Evolutionary conservation across 2,113 vertebrate species (phyloP), one percentile per base, ranked within the genome.

Genomic region (Nesoenas mayeri): DNA sequence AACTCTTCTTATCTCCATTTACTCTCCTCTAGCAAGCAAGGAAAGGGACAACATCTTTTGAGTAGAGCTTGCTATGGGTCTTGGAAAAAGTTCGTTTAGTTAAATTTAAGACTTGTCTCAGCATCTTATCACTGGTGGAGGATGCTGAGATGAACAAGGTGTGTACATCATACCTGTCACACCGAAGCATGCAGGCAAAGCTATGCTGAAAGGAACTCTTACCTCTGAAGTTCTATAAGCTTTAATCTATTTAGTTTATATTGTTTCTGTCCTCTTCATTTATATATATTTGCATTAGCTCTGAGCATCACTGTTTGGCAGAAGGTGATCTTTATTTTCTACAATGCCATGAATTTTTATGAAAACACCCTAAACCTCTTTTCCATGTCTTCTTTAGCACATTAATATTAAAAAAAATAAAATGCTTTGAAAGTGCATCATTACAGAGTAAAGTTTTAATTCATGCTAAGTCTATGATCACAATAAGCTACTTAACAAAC

Each of bases 391-490:
- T 96, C 78, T 80, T 92, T 58, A 88, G 54, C 61, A 80, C 74
- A 79, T 13, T 8, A 96, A 89, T 83, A 79, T 85, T 77, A 91
- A 36, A 64, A 5, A 91, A 36, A 64, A 5, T n/a, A 12, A 85
- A 95, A 94, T 75, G 47, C 58, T 95, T 96, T 66, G 85, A 93
- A 94, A 95, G 84, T 65, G 26, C n/a, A 67, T 70, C 56, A 60
- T 64, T 96, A 70, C 91, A 94, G 88, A 95, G 96, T 81, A 94
- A 96, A 95, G 74, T 94, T 96, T 97, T 93, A 96, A 93, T 95
- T 97, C 95, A 71, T 87, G 67, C 81, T 92, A 91, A 60, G 74
- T 96, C 93, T 81, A 71, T 67, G 84, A 82, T 84, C 91, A 91
- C 79, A 81, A 97, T 93, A 82, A 38, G 67, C 84, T 91, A 89